A percentile compares a stretch with the other conserved stretches of the same genome.
Conservation (phyloP, 2,888 invertebrate species). For the Camptogramma bilineatum region DNA sequence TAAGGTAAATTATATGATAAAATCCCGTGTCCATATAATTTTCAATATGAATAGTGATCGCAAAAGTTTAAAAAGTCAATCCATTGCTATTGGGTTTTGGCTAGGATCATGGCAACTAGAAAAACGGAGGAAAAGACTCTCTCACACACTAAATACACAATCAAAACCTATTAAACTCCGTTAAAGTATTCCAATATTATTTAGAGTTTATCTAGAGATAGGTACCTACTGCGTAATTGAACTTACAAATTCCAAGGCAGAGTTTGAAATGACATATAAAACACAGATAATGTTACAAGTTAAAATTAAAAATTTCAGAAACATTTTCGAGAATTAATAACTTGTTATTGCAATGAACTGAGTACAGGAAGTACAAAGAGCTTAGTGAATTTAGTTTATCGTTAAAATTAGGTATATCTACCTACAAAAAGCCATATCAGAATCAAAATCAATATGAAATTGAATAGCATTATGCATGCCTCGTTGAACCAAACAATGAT, state of each 20-base stretch:
- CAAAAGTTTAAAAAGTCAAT: no score
- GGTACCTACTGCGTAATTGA: neutral
- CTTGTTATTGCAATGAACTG: neutral
- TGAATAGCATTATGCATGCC: slow-evolving; percentile 2
- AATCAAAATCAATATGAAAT: slow-evolving; percentile 11
- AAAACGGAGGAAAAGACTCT: no score
- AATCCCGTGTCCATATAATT: no score
- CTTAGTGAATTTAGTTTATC: slow-evolving; percentile 4
- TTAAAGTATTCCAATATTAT: no score
- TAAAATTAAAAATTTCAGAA: slow-evolving; percentile 20
- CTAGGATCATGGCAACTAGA: no score
- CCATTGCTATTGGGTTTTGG: no score
- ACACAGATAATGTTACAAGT: slow-evolving; percentile 12
- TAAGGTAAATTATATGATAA: no score
- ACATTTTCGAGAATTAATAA: slow-evolving; percentile 8
- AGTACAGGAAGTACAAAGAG: slow-evolving; percentile 3
- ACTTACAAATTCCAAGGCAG: slow-evolving; percentile 33
- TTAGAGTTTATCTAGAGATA: no score
- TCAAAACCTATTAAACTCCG: no score
- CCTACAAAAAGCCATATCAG: slow-evolving; percentile 3
- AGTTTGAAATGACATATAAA: slow-evolving; percentile 15
- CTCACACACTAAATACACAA: no score
- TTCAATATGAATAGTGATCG: no score
- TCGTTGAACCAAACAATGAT: slow-evolving; percentile 19
- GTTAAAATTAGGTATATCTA: neutral